These are phyloP conservation scores for Procambarus clarkii DNA, from an alignment of 1,140 invertebrate species.

Conservation along the genomic window DNA sequence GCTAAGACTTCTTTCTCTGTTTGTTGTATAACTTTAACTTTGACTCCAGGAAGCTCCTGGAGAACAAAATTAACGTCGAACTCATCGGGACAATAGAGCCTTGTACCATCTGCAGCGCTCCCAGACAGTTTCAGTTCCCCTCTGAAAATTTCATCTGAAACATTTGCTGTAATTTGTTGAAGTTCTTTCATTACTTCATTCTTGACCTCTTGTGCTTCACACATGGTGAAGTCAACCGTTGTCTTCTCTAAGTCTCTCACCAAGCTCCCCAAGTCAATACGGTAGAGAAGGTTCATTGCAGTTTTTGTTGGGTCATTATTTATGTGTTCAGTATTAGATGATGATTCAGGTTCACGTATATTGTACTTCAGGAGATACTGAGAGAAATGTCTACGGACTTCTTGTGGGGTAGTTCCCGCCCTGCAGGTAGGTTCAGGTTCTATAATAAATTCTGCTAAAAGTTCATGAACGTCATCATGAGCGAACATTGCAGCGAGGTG, in stretches of 20 bases:
- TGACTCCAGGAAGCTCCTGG: not conserved
- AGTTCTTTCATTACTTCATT: conserved; percentile 13
- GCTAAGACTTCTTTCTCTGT: not conserved
- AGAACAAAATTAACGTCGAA: conserved; percentile 44
- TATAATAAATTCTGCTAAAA: not conserved
- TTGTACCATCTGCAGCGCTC: conserved; percentile 20
- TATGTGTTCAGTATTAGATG: too few species aligned
- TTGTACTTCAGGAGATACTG: conserved; percentile 4
- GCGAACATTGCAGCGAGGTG: conserved; percentile 41
- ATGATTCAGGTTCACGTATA: not conserved
- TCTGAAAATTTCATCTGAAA: not conserved
- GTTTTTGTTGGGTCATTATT: not conserved
- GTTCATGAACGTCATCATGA: conserved; percentile 17
- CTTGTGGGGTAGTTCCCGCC: not conserved
- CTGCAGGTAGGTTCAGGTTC: not conserved
- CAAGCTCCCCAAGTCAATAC: not conserved
- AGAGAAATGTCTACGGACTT: conserved; percentile 17
- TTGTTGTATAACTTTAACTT: not conserved
- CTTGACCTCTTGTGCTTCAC: conserved; percentile 38
- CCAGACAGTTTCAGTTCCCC: conserved; percentile 5
- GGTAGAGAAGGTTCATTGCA: not conserved
- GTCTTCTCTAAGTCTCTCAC: not conserved
- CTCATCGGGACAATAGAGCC: conserved; percentile 43
- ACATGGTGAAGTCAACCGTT: conserved; percentile 22
- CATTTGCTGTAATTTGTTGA: not conserved